Evolutionary conservation across 92 coral and sea anemone species (phyloP).

Genomic region (Zoanthus solanderi): DNA sequence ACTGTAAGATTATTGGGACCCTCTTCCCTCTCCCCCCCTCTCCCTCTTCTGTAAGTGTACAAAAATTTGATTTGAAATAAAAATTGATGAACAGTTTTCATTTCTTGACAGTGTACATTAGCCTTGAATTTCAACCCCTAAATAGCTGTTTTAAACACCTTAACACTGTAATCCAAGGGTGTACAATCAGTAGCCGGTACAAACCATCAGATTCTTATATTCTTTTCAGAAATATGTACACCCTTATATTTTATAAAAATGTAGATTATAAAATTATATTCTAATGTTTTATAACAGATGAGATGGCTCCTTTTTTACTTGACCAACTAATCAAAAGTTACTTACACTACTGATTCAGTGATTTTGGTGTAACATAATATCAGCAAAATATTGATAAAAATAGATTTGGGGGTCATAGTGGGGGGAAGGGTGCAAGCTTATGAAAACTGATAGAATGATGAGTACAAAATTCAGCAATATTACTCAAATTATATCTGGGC

Average conservation of each 20-base stretch:
- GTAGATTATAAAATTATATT: neutral
- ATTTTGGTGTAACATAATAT: neutral
- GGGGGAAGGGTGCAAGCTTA: slow-evolving; percentile 8
- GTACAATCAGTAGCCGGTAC: neutral
- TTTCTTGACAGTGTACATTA: slow-evolving; percentile 14
- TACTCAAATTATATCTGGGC: slow-evolving; percentile 14
- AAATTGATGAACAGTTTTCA: slow-evolving; percentile 13
- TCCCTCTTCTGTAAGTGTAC: neutral
- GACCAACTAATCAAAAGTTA: neutral
- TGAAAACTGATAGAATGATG: neutral
- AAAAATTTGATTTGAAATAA: slow-evolving; percentile 6
- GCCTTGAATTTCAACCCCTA: neutral
- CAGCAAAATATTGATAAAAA: slow-evolving; percentile 10
- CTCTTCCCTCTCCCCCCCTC: neutral
- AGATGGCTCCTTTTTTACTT: neutral
- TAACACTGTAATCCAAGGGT: slow-evolving; percentile 4
- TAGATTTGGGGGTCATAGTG: neutral
- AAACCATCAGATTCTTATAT: neutral
- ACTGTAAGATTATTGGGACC: neutral
- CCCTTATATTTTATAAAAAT: neutral
- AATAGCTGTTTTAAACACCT: neutral
- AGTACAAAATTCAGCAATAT: slow-evolving; percentile 17
- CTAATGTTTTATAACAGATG: neutral
- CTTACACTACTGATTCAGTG: neutral
- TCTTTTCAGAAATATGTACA: neutral